Conservation (phyloP, 2,888 invertebrate genomes). For the Meganola albula region DNA sequence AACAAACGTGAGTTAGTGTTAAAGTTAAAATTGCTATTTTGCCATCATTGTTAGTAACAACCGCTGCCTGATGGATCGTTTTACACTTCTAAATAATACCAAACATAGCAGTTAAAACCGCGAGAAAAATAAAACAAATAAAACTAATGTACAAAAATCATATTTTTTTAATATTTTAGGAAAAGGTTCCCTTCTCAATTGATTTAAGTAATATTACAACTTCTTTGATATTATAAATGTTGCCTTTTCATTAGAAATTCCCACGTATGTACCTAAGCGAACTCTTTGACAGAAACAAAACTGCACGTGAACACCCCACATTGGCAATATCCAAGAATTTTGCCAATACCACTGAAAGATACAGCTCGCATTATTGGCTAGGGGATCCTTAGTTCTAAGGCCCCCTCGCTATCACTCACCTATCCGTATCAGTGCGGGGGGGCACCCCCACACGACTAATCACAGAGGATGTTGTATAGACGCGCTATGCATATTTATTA, state of each 20-base stretch:
- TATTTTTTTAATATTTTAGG: too few species aligned
- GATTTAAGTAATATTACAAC: slow-evolving; percentile 13
- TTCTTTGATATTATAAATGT: slow-evolving; percentile 15
- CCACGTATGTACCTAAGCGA: slow-evolving; percentile 20
- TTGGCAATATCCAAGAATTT: slow-evolving; percentile 75
- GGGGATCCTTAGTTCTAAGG: slow-evolving; percentile 59
- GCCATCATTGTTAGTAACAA: not conserved
- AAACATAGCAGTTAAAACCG: not conserved
- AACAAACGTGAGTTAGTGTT: slow-evolving; percentile 10
- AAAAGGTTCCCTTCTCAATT: too few species aligned
- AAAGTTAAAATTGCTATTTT: slow-evolving; percentile 15
- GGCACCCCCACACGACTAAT: slow-evolving; percentile 61
- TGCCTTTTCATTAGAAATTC: slow-evolving; percentile 21
- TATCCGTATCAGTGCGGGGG: slow-evolving; percentile 62
- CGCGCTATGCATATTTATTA: slow-evolving; percentile 77
- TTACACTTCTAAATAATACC: not conserved
- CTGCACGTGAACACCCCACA: slow-evolving; percentile 65
- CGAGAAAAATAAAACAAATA: not conserved
- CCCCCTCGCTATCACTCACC: slow-evolving; percentile 75
- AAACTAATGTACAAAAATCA: too few species aligned
- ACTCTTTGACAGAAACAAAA: slow-evolving; percentile 63
- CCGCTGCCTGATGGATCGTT: not conserved
- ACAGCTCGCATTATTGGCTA: slow-evolving; percentile 72
- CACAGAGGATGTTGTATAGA: slow-evolving; percentile 74
- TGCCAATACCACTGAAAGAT: slow-evolving; percentile 66